These are phyloP conservation scores for Channallabes apus DNA, from an alignment of 2,797 vertebrate species.

Conservation along the genomic window DNA sequence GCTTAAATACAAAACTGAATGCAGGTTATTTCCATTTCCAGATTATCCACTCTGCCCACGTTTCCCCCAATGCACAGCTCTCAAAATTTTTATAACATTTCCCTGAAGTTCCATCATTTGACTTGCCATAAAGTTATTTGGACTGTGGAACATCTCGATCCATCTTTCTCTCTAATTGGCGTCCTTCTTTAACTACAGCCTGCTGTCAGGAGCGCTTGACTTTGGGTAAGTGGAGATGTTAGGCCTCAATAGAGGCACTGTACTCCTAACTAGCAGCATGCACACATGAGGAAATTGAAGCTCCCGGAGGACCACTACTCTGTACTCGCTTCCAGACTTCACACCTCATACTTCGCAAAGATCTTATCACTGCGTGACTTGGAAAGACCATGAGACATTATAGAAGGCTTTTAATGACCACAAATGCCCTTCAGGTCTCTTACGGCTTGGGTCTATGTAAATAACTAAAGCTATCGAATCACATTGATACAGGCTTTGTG, in stretches of 20 bases:
- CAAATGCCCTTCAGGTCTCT: conserved; percentile 16
- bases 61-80: not conserved
- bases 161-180: not conserved
- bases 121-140: conserved; percentile 45
- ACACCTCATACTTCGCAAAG: conserved; percentile 40
- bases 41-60: not conserved
- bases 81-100: not conserved
- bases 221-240: conserved; percentile 50
- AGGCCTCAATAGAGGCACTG: conserved; percentile 48
- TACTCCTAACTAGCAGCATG: conserved; percentile 49
- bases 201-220: conserved; percentile 22
- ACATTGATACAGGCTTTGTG: conserved; percentile 7
- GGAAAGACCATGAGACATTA: conserved; percentile 41
- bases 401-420: conserved; percentile 41
- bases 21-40: not conserved
- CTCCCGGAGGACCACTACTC: conserved; percentile 50
- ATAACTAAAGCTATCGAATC: conserved; percentile 11
- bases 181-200: conserved; percentile 46
- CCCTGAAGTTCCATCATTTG: not conserved
- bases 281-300: conserved; percentile 51
- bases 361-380: conserved; percentile 51
- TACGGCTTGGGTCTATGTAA: not conserved
- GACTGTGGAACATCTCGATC: conserved; percentile 47
- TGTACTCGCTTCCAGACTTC: conserved; percentile 55
- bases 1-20: not conserved